phyloP scores from a whole-genome alignment of 1,140 invertebrate genomes.

The Mycetomoellerius zeteki region DNA sequence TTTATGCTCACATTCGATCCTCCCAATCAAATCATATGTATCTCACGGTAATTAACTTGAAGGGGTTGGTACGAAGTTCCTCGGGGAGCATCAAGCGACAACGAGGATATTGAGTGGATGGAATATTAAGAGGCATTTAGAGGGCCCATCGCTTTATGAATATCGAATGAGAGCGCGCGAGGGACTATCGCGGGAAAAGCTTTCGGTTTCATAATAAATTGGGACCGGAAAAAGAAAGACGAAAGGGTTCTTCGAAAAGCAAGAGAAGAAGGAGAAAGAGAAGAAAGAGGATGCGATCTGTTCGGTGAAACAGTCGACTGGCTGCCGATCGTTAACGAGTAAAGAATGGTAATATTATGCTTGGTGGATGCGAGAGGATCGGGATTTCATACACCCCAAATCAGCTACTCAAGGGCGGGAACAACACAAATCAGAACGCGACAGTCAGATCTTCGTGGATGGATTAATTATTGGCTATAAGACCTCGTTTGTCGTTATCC shows the following conservation, averaged over 20 bases:
- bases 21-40: constrained; percentile 54
- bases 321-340: constrained; percentile 76
- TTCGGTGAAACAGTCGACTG: constrained; percentile 65
- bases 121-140: constrained; percentile 71
- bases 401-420: constrained; percentile 47
- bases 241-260: neutral
- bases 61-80: constrained; percentile 9
- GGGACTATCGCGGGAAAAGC: constrained; percentile 68
- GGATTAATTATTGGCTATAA: constrained; percentile 50
- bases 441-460: constrained; percentile 48
- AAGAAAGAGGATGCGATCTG: constrained; percentile 11
- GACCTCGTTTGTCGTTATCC: constrained; percentile 54
- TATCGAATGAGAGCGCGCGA: constrained; percentile 69
- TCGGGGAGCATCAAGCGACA: neutral
- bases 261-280: neutral
- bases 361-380: constrained; percentile 49
- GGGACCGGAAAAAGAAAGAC: constrained; percentile 65
- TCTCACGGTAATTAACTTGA: constrained; percentile 70
- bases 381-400: constrained; percentile 18
- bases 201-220: constrained; percentile 74
- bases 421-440: constrained; percentile 46
- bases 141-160: constrained; percentile 67
- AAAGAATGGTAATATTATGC: constrained; percentile 78
- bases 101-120: constrained; percentile 39
- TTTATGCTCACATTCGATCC: constrained; percentile 1